Base-by-base conservation (phyloP, 2,797 vertebrate species). In the Apogon talboti region DNA sequence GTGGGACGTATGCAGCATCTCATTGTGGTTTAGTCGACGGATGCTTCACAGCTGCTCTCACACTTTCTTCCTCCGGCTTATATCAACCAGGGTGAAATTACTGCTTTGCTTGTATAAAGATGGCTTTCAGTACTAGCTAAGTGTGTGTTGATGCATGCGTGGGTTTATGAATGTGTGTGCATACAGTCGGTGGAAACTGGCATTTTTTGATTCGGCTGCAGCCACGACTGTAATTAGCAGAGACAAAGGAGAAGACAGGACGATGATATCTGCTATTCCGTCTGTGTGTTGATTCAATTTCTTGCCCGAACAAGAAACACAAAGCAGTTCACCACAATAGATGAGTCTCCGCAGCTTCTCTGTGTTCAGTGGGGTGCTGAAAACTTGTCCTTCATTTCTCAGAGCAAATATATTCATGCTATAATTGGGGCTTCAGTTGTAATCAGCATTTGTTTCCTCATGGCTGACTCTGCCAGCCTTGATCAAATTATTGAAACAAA, bases 391-490 rank as follows among this genome's bases (percentile, higher is more conserved):
- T 7, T 66, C 4, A 37, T 61, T 46, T 47, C 50, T 43, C 33
- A 52, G 24, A 30, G 14, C 28, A 28, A 24, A 58, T 46, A 8
- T 30, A 67, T 19, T 16, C 37, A 41, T 15, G 19, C 15, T 30
- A 37, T 74, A 64, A 71, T 19, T 60, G 55, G 12, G 49, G 79
- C 46, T 5, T 55, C 47, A 15, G 66, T 44, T 44, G 66, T 47
- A 53, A 69, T 67, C 71, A 62, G 50, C 44, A 9, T 69, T 63
- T 13, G 46, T 54, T 79, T 82, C 79, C 62, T 75, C 47, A 13
- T 61, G 74, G 72, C 52, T 56, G 56, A 30, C 52, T 61, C 69
- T 58, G 62, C 52, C 70, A 52, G 44, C 49, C 43, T n/a, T 33
- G 50, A 78, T 81, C 61, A 70, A 49, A 43, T 66, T 50, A 78